phyloP scores from a whole-genome alignment of 2,888 invertebrate genomes.

The Cosmia pyralina region DNA sequence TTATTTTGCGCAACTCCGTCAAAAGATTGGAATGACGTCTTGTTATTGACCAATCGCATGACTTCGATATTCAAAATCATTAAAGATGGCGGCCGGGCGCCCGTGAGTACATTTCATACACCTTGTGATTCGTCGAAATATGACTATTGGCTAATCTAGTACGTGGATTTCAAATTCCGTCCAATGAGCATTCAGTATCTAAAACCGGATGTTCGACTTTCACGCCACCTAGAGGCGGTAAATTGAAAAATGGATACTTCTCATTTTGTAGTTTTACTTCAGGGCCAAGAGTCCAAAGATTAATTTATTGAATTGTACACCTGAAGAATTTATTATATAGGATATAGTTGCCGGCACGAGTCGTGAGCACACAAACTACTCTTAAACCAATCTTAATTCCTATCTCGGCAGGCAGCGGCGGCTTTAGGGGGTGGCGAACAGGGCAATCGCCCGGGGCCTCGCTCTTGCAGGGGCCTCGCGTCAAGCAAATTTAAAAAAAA shows the following conservation, averaged over 20 bases:
- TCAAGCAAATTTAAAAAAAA: no score
- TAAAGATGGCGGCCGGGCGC: slow-evolving; percentile 81
- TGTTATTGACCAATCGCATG: slow-evolving; percentile 80
- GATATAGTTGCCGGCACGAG: not conserved
- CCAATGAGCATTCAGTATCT: slow-evolving; percentile 72
- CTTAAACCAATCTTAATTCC: no score
- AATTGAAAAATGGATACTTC: slow-evolving; percentile 64
- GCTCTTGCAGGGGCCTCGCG: no score
- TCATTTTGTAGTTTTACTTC: slow-evolving; percentile 7
- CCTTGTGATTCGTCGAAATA: slow-evolving; percentile 79
- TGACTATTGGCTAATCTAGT: slow-evolving; percentile 75
- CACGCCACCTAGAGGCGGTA: slow-evolving; percentile 75
- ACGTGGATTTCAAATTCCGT: slow-evolving; percentile 28
- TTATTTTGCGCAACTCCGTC: slow-evolving; percentile 89
- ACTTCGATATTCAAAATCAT: slow-evolving; percentile 78
- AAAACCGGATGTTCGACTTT: slow-evolving; percentile 71
- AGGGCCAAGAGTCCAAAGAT: slow-evolving; percentile 39
- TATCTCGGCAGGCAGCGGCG: no score
- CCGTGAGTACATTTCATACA: slow-evolving; percentile 72
- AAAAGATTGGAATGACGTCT: slow-evolving; percentile 85
- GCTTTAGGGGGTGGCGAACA: no score
- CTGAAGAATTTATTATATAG: not conserved
- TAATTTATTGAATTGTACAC: not conserved
- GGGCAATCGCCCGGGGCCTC: no score
- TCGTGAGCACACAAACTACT: no score